A percentile compares a stretch with the other conserved stretches of the same genome.
These are phyloP conservation scores for Herminia tarsipennalis DNA, from an alignment of 2,888 invertebrate species.

Conservation along the genomic window DNA sequence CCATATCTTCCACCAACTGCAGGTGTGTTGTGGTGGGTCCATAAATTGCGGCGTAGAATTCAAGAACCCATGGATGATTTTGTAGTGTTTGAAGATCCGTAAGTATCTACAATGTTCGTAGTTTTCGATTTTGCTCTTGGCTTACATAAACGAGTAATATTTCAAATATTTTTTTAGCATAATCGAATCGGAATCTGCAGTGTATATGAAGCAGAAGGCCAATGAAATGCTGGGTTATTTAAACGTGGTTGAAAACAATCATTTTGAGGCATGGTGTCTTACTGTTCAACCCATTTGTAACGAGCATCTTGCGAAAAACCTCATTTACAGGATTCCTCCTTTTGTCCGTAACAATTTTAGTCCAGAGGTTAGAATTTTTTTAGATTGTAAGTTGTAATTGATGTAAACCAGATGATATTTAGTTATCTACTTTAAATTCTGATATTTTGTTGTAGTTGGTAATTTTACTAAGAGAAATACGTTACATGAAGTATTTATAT, in stretches of 20 bases:
- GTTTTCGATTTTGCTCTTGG: background rate
- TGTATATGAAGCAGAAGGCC: constrained; percentile 85
- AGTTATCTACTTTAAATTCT: background rate
- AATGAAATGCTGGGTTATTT: constrained; percentile 89
- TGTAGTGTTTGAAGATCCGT: constrained; percentile 88
- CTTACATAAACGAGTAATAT: too few relatives aligned
- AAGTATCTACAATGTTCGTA: constrained; percentile 46
- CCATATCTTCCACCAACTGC: constrained; percentile 91
- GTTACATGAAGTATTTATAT: constrained; percentile 90
- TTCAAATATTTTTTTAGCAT: constrained; percentile 63
- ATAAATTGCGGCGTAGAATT: constrained; percentile 87
- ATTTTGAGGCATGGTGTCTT: constrained; percentile 89
- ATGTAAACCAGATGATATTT: background rate
- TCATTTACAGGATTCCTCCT: constrained; percentile 85
- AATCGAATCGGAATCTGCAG: constrained; percentile 85
- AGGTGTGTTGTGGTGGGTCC: constrained; percentile 90
- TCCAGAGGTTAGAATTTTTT: constrained; percentile 73
- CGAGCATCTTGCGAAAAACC: constrained; percentile 85
- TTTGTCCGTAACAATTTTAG: constrained; percentile 89
- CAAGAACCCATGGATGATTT: constrained; percentile 86
- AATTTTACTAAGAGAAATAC: constrained; percentile 92
- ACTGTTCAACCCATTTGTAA: constrained; percentile 88
- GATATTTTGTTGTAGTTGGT: constrained; percentile 79
- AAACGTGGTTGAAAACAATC: constrained; percentile 85
- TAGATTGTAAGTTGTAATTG: background rate